Base-by-base conservation (phyloP, 1,140 invertebrate genomes). In the Nomia melanderi region DNA sequence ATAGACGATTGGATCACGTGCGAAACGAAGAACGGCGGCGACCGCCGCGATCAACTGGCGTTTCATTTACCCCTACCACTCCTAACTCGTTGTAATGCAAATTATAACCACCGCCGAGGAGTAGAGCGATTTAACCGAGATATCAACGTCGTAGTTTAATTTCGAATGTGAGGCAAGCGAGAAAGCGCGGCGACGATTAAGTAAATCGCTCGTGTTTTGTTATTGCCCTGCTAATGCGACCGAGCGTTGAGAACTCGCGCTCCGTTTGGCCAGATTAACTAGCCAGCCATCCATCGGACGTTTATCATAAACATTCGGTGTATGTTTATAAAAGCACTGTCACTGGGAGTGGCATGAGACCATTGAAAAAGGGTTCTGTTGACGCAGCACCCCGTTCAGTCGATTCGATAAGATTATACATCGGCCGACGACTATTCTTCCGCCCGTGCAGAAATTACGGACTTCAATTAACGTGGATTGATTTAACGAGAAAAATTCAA, bases 141-240 rank as follows among this genome's bases (percentile, higher is more conserved):
- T 56, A 29, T 64, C 50, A 73, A 64, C 53, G 39, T 11, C 2
- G n/a, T 47, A 25, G 25, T 63, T 36, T 63, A 63, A 72, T 72
- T 63, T 36, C 63, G 31, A n/a, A 50, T 33, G 50, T 23, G 36
- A 54, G 14, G 41, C 41, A 17, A 44, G 6, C 29, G 9, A 14
- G 63, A 33, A 23, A 53, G 50, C 39, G 44, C 33, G 20, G 6
- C 17, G 12, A 27, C 59, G 70, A 64, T 73, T 64, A 64, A 64
- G 70, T 53, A 36, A 62, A 62, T 72, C 50, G 53, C 44, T 33
- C 23, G 41, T 53, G 59, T 71, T 71, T 60, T 25, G 9, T 31
- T 73, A 50, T 64, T 64, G 33, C 23, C 23, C 4, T 0, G 11
- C 57, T 27, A 27, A 53, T 63, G 41, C 36, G 23, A 47, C 27